These are phyloP conservation scores for Petromus typicus DNA, from an alignment of 2,113 vertebrate genomes.

Conservation along the genomic window DNA sequence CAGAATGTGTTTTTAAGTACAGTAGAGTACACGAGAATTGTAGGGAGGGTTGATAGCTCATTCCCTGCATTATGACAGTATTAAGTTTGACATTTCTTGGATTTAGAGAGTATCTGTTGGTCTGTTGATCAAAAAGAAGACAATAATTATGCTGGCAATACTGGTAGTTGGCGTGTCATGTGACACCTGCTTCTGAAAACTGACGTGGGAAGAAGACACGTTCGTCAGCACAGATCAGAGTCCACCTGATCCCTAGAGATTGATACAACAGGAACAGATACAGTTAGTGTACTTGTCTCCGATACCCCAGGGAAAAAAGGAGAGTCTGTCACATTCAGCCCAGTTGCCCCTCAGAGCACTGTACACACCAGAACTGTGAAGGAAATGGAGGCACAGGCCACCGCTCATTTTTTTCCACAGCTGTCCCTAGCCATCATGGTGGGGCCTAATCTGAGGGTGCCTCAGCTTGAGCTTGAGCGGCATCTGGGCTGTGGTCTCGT, in stretches of 20 bases:
- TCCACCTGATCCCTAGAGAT: not conserved
- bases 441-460: not conserved
- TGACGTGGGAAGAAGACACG: not conserved
- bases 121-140: conserved; percentile 14
- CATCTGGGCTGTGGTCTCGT: not conserved
- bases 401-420: not conserved
- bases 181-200: not conserved
- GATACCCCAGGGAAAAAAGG: not conserved
- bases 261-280: not conserved
- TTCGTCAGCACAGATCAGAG: not conserved
- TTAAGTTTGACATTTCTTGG: not conserved
- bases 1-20: not conserved
- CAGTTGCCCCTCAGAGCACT: not conserved
- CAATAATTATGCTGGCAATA: not conserved
- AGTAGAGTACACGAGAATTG: not conserved
- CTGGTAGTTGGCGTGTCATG: not conserved
- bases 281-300: not conserved
- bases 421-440: too few species aligned
- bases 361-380: not conserved
- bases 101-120: not conserved
- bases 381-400: not conserved
- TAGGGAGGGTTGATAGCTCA: not conserved
- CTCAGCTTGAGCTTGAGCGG: not conserved
- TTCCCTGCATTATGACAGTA: not conserved
- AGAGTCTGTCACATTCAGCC: not conserved